phyloP scores from a whole-genome alignment of 2,113 vertebrate species.

The Anoplopoma fimbria region DNA sequence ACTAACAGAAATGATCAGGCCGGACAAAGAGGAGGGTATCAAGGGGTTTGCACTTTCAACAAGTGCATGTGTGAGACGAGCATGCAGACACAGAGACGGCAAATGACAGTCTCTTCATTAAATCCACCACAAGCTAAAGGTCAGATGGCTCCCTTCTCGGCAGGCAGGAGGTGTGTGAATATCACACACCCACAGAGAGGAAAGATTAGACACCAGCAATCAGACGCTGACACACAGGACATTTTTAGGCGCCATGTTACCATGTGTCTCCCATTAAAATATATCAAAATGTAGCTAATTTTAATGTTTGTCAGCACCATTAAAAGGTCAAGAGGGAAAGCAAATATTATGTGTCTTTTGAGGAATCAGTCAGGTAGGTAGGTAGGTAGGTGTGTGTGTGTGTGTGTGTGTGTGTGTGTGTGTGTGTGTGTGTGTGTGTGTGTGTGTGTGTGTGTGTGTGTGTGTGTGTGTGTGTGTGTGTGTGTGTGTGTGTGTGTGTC shows the following conservation, averaged over 20 bases:
- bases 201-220: slow-evolving; percentile 69
- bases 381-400: background rate
- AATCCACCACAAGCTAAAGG: slow-evolving; percentile 68
- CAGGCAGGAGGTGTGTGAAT: slow-evolving; percentile 74
- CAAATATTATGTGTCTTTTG: background rate
- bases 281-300: background rate
- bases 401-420: background rate
- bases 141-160: slow-evolving; percentile 73
- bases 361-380: no score
- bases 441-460: background rate
- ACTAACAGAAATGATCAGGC: slow-evolving; percentile 9
- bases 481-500: background rate
- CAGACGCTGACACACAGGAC: slow-evolving; percentile 54
- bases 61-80: slow-evolving; percentile 49
- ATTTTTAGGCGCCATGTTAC: slow-evolving; percentile 43
- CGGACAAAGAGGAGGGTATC: slow-evolving; percentile 28
- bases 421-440: background rate
- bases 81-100: slow-evolving; percentile 31
- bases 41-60: slow-evolving; percentile 12
- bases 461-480: background rate
- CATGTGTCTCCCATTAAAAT: slow-evolving; percentile 2
- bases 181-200: slow-evolving; percentile 73
- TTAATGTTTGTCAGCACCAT: slow-evolving; percentile 5
- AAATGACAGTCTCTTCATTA: slow-evolving; percentile 74
- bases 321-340: background rate